phyloP scores from a whole-genome alignment of 2,113 vertebrate genomes.

The Chunga burmeisteri region DNA sequence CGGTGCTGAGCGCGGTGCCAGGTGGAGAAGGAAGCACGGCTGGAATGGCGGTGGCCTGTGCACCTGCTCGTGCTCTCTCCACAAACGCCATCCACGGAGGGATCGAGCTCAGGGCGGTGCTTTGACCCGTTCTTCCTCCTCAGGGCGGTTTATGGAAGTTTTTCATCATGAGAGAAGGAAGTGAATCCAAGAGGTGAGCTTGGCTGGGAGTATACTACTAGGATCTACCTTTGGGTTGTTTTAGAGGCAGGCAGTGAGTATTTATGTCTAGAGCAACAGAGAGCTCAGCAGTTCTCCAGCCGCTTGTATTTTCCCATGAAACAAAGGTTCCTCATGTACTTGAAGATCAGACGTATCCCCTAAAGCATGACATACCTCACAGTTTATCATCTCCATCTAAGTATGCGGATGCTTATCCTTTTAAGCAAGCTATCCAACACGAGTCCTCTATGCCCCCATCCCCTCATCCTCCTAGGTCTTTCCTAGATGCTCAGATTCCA shows the following conservation, averaged over 20 bases:
- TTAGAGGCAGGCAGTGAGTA: background rate
- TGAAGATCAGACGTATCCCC: background rate
- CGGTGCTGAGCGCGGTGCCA: accelerated
- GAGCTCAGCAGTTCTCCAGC: background rate
- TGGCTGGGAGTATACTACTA: background rate
- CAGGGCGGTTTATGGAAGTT: too few relatives aligned
- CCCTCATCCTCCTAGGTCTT: background rate
- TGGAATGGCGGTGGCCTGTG: accelerated
- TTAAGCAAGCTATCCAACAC: background rate
- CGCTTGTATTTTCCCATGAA: background rate
- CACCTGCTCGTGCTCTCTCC: background rate
- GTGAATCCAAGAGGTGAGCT: background rate
- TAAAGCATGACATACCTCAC: background rate
- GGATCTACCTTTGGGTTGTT: background rate
- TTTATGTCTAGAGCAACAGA: background rate
- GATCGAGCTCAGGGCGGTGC: accelerated
- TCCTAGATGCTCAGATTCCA: background rate
- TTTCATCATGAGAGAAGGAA: background rate
- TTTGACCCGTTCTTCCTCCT: background rate
- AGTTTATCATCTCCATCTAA: background rate
- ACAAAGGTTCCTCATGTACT: background rate
- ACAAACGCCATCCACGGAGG: accelerated
- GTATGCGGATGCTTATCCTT: background rate
- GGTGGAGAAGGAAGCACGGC: accelerated
- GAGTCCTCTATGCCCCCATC: too few relatives aligned